Percentiles rank a stretch among this genome's conserved stretches.
Conservation (phyloP, 2,888 invertebrate genomes). For the Noctua fimbriata region DNA sequence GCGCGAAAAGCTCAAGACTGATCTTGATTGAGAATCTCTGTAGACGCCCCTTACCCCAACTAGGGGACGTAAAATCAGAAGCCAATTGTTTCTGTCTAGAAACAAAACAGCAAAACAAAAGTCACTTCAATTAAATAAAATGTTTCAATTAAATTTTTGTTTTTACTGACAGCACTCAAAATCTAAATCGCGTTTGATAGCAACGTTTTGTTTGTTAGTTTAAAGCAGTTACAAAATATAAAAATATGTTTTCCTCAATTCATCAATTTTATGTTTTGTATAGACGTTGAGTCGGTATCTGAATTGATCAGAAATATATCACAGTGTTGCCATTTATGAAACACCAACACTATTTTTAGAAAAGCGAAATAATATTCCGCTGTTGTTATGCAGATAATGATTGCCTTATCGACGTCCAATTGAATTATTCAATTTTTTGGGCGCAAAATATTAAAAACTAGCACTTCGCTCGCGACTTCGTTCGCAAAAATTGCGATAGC, state of each 20-base stretch:
- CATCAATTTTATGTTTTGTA: slow-evolving; percentile 23
- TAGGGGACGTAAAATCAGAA: background rate
- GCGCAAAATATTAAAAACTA: background rate
- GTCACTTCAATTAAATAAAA: background rate
- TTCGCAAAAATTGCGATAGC: no score
- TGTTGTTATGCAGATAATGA: background rate
- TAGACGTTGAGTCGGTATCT: slow-evolving; percentile 4
- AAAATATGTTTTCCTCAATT: slow-evolving; percentile 13
- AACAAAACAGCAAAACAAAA: background rate
- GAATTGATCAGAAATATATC: slow-evolving; percentile 19
- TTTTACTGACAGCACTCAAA: background rate
- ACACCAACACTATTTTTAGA: background rate
- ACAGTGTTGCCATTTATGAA: background rate
- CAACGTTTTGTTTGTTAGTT: slow-evolving; percentile 7
- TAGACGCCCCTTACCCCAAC: no score
- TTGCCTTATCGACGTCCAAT: background rate
- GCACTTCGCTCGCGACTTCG: background rate
- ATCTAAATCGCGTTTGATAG: slow-evolving; percentile 13
- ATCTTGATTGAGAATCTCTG: slow-evolving; percentile 3
- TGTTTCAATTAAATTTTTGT: slow-evolving; percentile 1
- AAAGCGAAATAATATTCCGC: background rate
- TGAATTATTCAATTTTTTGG: background rate
- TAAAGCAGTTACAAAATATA: background rate
- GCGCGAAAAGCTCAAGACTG: no score
- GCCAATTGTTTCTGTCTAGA: background rate